Conservation (phyloP, 2,888 invertebrate species). For the Melanophora roralis region DNA sequence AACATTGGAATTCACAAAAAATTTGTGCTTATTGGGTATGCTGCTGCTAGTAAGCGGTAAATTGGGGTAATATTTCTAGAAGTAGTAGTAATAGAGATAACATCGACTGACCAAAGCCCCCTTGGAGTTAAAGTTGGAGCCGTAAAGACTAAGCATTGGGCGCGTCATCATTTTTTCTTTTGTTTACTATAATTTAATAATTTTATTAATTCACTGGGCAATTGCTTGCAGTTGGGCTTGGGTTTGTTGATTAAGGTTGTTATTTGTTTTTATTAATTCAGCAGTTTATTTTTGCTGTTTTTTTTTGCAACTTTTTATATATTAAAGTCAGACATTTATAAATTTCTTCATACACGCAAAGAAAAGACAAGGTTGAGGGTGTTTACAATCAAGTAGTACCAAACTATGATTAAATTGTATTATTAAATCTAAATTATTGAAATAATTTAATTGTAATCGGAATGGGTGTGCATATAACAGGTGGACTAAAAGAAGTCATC, state of each 20-base stretch:
- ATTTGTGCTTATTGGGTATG: too few relatives aligned
- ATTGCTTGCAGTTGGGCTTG: background rate
- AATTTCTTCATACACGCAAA: constrained; percentile 20
- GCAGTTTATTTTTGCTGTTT: background rate
- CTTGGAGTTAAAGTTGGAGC: constrained; percentile 32
- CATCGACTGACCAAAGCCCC: constrained; percentile 37
- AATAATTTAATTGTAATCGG: too few relatives aligned
- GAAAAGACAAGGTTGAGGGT: too few relatives aligned
- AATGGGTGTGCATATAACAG: too few relatives aligned
- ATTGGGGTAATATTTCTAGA: too few relatives aligned
- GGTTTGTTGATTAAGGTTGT: constrained; percentile 27
- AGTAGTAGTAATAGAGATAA: background rate
- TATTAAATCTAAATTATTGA: too few relatives aligned
- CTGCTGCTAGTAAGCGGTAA: too few relatives aligned
- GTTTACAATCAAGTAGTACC: too few relatives aligned
- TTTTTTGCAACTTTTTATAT: background rate
- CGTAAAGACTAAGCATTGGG: constrained; percentile 34
- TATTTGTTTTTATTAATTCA: background rate
- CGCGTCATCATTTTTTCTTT: background rate
- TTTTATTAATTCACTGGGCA: constrained; percentile 4
- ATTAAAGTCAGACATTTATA: constrained; percentile 23
- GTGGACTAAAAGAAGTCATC: too few relatives aligned
- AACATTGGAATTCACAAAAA: too few relatives aligned
- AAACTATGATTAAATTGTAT: too few relatives aligned
- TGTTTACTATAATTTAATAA: constrained; percentile 24